Conservation (phyloP, 2,797 vertebrate genomes). For the Sylvilagus floridanus region DNA sequence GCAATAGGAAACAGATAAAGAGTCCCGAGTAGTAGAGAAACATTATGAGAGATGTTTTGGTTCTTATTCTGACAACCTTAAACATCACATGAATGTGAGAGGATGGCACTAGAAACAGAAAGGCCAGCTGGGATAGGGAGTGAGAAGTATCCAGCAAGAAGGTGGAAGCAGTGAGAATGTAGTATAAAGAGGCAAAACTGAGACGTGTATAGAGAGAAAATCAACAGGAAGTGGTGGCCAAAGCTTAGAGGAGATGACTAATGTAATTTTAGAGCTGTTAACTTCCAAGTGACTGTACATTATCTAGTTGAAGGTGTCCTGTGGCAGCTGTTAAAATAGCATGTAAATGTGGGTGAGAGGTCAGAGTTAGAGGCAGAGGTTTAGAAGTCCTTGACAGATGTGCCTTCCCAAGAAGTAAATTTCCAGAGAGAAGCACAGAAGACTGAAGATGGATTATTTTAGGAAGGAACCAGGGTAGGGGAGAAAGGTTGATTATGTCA, state of each 20-base stretch:
- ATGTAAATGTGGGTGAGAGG: constrained; percentile 9
- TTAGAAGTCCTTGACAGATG: constrained; percentile 31
- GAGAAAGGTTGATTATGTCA: constrained; percentile 56
- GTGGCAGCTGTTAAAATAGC: not conserved
- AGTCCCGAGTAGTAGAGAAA: not conserved
- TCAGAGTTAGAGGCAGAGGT: constrained; percentile 25
- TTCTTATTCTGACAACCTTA: not conserved
- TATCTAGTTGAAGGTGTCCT: not conserved
- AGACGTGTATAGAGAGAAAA: constrained; percentile 9
- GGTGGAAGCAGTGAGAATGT: not conserved
- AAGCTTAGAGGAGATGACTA: not conserved
- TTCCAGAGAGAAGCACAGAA: not conserved
- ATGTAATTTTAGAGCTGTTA: not conserved
- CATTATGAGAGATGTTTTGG: not conserved
- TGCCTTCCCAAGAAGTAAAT: constrained; percentile 46
- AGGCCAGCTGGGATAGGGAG: not conserved
- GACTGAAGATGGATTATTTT: constrained; percentile 59
- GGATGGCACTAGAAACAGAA: constrained; percentile 16
- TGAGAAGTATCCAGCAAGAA: not conserved
- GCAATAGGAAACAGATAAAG: not conserved
- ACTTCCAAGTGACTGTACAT: not conserved
- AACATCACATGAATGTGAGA: not conserved
- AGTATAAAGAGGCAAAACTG: not conserved
- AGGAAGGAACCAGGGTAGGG: not conserved
- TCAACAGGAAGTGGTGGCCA: not conserved